These are phyloP conservation scores for Eriocheir sinensis DNA, from an alignment of 1,140 invertebrate genomes.

Conservation along the genomic window DNA sequence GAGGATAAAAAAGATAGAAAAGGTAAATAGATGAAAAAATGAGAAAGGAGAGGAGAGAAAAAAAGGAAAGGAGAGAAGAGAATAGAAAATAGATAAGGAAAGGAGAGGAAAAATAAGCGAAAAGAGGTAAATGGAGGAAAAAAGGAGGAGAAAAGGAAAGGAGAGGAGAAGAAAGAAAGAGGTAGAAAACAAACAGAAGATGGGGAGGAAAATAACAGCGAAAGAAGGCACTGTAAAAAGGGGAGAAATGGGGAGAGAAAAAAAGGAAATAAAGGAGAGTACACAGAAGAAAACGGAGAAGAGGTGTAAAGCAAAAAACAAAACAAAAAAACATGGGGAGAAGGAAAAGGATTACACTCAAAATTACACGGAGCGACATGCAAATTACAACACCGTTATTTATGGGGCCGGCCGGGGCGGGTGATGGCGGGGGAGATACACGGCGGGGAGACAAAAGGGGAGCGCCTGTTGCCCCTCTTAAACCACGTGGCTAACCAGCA, in stretches of 20 bases:
- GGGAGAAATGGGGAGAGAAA: not conserved
- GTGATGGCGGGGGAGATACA: constrained; percentile 49
- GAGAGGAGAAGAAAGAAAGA: not conserved
- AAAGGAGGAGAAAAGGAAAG: too few relatives aligned
- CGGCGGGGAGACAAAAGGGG: constrained; percentile 33
- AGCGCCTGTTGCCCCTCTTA: constrained; percentile 18
- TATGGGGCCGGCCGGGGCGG: constrained; percentile 37
- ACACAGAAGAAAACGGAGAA: not conserved
- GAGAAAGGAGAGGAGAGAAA: not conserved
- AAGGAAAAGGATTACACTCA: constrained; percentile 49
- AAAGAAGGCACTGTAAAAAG: not conserved
- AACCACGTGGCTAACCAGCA: constrained; percentile 16
- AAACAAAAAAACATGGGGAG: not conserved
- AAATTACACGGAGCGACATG: constrained; percentile 62
- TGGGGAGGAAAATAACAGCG: not conserved
- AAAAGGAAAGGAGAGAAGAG: constrained; percentile 28
- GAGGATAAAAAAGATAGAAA: not conserved
- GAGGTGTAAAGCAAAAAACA: not conserved
- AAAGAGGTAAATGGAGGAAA: not conserved
- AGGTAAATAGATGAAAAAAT: too few relatives aligned
- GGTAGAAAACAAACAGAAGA: not conserved
- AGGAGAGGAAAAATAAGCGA: not conserved
- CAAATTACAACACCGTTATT: constrained; percentile 54
- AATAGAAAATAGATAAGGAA: not conserved
- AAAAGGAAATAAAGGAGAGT: not conserved